phyloP scores from a whole-genome alignment of 1,140 invertebrate genomes.

The Drosophila hydei region DNA sequence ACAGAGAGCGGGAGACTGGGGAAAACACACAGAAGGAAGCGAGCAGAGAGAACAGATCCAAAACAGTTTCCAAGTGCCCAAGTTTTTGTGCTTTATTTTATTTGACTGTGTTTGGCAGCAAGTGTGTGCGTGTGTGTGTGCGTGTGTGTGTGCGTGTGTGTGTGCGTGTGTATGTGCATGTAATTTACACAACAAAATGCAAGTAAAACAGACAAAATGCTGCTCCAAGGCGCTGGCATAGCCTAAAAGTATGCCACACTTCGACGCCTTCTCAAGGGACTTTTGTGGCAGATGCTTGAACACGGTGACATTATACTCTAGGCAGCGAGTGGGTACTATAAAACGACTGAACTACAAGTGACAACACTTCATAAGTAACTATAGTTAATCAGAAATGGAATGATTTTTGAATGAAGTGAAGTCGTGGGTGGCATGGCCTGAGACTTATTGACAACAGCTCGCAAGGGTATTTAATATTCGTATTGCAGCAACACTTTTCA shows the following conservation, averaged over 20 bases:
- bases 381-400: too few relatives aligned
- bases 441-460: too few relatives aligned
- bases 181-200: conserved; percentile 48
- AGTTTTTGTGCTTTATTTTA: conserved; percentile 49
- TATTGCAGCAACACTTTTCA: background rate
- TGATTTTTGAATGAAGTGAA: too few relatives aligned
- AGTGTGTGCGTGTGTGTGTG: conserved; percentile 9
- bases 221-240: conserved; percentile 23
- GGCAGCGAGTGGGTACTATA: background rate
- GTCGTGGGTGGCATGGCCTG: too few relatives aligned
- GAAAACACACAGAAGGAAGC: background rate
- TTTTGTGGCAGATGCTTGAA: background rate
- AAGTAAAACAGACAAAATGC: conserved; percentile 42
- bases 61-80: conserved; percentile 39
- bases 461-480: conserved; percentile 1
- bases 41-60: conserved; percentile 17
- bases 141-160: background rate
- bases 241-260: conserved; percentile 50
- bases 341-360: background rate
- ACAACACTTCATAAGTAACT: too few relatives aligned
- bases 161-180: conserved; percentile 17
- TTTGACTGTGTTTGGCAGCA: conserved; percentile 21
- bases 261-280: conserved; percentile 24
- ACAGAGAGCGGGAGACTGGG: too few relatives aligned
- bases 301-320: background rate